Evolutionary conservation across 2,888 invertebrate species (phyloP), one percentile per base, ranked within the genome.

Genomic region (Catocala nupta): DNA sequence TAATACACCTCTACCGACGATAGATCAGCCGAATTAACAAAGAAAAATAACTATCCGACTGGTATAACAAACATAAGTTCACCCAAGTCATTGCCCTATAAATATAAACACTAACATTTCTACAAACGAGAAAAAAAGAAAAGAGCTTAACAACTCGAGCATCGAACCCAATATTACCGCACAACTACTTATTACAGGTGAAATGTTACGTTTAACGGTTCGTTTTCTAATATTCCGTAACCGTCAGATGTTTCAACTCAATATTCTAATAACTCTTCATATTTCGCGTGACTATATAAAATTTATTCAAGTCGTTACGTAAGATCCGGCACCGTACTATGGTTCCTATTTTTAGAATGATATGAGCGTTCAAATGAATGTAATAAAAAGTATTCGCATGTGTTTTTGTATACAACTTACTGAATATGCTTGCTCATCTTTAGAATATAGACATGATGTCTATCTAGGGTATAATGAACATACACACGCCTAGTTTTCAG

Each of bases 301-400:
- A 54, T 53, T 55, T 59, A 50, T 49, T 9, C 25, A 1, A 47
- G 36, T 48, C 43, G 12, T 75, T 73, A 76, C 55, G 48, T 73
- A 76, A 75, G 49, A 59, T 71, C 76, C 71, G 71, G 70, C 63
- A 65, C 44, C 33, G 55, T 59, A 65, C 60, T 47, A 13, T 16
- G 44, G 13, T 34, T 34, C 16, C 52, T 52, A 62, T 62, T 47
- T 62, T 42, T 43, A 50, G 33, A 34, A 34, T 33, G 12, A 36
- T 5, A 42, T 56, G n/a, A 13, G 48, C n/a, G 13, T 7, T 52
- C 36, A 39, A 39, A 39, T 39, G 6, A 8, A 39, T 9, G 36
- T 39, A 8, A 9, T 39, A 39, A 39, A 39, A 39, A 39, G 1
- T 39, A 39, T 25, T 0, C 25, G 25, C 25, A 25, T 3, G 25